Percentiles rank a stretch among this genome's conserved stretches.
Conservation (phyloP, 2,797 vertebrate species). For the Telmatherina bonti region DNA sequence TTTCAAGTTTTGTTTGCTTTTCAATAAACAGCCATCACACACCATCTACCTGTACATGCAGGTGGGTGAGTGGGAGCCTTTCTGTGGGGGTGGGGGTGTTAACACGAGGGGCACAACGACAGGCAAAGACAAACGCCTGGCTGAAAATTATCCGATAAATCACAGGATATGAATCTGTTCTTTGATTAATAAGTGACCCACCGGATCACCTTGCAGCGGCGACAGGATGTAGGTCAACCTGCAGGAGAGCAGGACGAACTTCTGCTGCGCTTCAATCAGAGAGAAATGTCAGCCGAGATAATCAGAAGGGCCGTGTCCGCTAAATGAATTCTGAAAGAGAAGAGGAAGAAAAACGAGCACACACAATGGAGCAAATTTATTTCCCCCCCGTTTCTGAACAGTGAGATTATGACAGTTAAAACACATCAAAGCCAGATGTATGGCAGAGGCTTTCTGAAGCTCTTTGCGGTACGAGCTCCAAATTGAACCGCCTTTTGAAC, state of each 20-base stretch:
- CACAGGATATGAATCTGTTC: constrained; percentile 52
- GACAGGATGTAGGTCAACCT: constrained; percentile 41
- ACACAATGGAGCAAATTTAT: constrained; percentile 54
- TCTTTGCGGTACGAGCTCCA: constrained; percentile 67
- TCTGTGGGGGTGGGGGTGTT: constrained; percentile 13
- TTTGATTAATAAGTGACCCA: constrained; percentile 53
- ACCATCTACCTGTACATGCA: constrained; percentile 41
- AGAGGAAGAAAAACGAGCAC: constrained; percentile 27
- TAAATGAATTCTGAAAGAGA: constrained; percentile 35
- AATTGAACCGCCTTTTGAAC: constrained; percentile 81
- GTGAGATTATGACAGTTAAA: constrained; percentile 73
- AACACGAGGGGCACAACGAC: not conserved
- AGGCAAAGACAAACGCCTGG: constrained; percentile 12
- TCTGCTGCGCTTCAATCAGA: constrained; percentile 32
- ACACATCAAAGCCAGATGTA: constrained; percentile 74
- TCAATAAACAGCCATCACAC: constrained; percentile 67
- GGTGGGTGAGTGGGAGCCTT: constrained; percentile 34
- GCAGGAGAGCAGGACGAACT: constrained; percentile 17
- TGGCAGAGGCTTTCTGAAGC: constrained; percentile 68
- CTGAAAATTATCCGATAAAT: constrained; percentile 16
- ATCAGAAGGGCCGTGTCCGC: constrained; percentile 10
- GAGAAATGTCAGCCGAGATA: constrained; percentile 18
- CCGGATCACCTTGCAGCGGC: constrained; percentile 39
- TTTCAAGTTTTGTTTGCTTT: constrained; percentile 70
- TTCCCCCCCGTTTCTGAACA: constrained; percentile 65